Evolutionary conservation across 2,888 invertebrate genomes (phyloP), one percentile per base, ranked within the genome.

Genomic region (Eurytoma adleriae): DNA sequence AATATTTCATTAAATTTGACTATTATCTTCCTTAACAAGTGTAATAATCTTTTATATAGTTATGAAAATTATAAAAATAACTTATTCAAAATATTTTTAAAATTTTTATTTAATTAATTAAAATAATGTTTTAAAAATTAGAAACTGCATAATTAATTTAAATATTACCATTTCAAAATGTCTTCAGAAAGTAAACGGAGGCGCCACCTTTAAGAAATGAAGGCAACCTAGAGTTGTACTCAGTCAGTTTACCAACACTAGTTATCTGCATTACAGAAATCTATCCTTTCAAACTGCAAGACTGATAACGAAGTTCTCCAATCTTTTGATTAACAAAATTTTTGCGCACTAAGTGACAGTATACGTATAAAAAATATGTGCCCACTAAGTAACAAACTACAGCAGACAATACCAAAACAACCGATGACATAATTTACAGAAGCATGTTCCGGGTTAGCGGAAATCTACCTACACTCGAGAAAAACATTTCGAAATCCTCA

Each of bases 391-490:
- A 40, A 40, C 10, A 40, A 40, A 10, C 10, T 0, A 1, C 10
- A 40, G 0, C 10, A 40, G 10, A 40, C 10, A 40, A 50, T 24
- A 76, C 12, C 56, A 68, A 76, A 80, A 76, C 67, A 80, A 76
- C 4, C 50, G 76, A 76, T 80, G 76, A 80, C 80, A 80, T 80
- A 80, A 80, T 80, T 76, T 71, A 62, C 72, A 68, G 67, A 67
- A 80, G 67, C 76, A 20, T 61, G 72, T 76, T 80, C 76, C 80
- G 76, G 76, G 76, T 80, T 72, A 12, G 27, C 61, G 50, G n/a
- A 79, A 72, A 76, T 59, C 14, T 69, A 16, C 27, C 48, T 75
- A 16, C 18, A 12, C 30, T 59, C 50, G 40, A 1, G 16, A 61
- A 66, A 74, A 78, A 73, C 57, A 30, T 57, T 75, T 75, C 54